Base-by-base conservation (phyloP, 2,888 invertebrate genomes). In the Parnassius orleans region DNA sequence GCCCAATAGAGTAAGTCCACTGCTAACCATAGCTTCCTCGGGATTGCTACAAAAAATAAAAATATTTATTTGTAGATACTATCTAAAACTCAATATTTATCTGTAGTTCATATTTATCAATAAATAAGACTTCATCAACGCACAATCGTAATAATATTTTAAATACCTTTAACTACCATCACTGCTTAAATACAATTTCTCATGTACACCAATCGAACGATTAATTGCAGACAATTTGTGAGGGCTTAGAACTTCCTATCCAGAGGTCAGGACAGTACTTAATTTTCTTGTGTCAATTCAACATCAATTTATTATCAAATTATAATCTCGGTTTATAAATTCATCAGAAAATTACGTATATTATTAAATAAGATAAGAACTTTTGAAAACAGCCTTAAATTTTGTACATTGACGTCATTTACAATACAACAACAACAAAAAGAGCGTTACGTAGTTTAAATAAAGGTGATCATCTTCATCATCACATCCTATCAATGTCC, bases 201-300 rank as follows among this genome's bases (percentile, higher is more conserved):
- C 10, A 15, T 19, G 44, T 15, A 44, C 15, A 44, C 15, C n/a
- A 44, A 24, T 15, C 24, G 19, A 24, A 46, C 66, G 65, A 66
- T 67, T 68, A 67, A 68, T 68, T 68, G 66, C 72, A 76, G 70
- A 66, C 72, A 75, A 74, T 69, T 68, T 64, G 66, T 72, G 70
- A 72, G 72, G 74, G 74, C 75, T 61, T 57, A 56, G 53, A 60
- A 57, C 59, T 55, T 61, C 65, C 52, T 53, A 41, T 53, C 47
- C 14, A 46, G 66, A 61, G 58, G 57, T 68, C 67, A 64, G 65
- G 67, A 65, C 50, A 19, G 50, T 19, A 56, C 60, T 65, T 67
- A 65, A 65, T 69, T 67, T 61, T 43, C 60, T 64, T 66, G 33
- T 54, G 56, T 59, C 57, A 48, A 57, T 50, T 60, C 41, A 57